These are phyloP conservation scores for Plectropomus leopardus DNA, from an alignment of 2,113 vertebrate genomes.

Conservation along the genomic window DNA sequence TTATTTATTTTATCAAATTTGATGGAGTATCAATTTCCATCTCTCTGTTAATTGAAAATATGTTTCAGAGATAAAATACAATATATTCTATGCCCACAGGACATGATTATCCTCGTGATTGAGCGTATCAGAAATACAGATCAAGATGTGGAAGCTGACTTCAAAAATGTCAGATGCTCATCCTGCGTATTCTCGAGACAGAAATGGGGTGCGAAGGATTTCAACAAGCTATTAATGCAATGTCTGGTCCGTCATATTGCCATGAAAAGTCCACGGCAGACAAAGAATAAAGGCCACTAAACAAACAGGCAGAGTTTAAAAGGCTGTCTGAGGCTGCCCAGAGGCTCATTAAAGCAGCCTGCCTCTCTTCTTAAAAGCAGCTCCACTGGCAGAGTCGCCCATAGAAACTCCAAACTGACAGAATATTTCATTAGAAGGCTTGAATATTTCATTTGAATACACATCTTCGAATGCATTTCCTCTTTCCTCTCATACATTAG, in stretches of 20 bases:
- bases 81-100: conserved; percentile 43
- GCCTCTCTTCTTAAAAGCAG: conserved; percentile 69
- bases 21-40: conserved; percentile 67
- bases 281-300: conserved; percentile 61
- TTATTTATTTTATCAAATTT: conserved; percentile 47
- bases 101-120: conserved; percentile 42
- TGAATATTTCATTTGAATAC: conserved; percentile 83
- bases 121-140: conserved; percentile 44
- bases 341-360: conserved; percentile 75
- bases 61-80: conserved; percentile 54
- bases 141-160: conserved; percentile 33
- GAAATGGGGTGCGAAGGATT: conserved; percentile 48
- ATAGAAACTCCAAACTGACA: conserved; percentile 76
- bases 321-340: conserved; percentile 52
- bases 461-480: conserved; percentile 72
- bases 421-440: conserved; percentile 81
- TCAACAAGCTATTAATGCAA: conserved; percentile 51
- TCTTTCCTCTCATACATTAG: conserved; percentile 69
- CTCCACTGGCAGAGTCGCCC: conserved; percentile 58
- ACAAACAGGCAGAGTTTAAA: conserved; percentile 64
- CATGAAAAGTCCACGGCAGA: conserved; percentile 37
- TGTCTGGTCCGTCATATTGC: conserved; percentile 41
- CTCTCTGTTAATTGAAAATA: conserved; percentile 66
- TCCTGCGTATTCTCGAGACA: conserved; percentile 24
- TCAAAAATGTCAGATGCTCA: conserved; percentile 18